Evolutionary conservation across 2,797 vertebrate genomes (phyloP), one percentile per base, ranked within the genome.

Genomic region (Betta splendens): DNA sequence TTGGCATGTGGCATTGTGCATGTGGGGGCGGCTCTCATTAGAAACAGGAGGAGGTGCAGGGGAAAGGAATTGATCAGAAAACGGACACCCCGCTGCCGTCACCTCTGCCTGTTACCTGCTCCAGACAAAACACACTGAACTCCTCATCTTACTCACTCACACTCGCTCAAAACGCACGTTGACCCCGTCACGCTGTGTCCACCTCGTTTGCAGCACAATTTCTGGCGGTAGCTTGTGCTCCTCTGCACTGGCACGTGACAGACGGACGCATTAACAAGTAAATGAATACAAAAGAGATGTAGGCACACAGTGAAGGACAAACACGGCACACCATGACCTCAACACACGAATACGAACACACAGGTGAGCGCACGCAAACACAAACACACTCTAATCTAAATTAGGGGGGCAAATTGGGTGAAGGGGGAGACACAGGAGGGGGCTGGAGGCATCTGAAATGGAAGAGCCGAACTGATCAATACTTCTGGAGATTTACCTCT

Each of bases 381-480:
- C 68, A 72, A 80, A 84, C 79, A 87, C 76, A 78, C 81, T 79
- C 81, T 87, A 89, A 87, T 90, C 85, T 87, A 89, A 89, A 92
- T 91, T 89, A 91, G 79, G 71, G 80, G 85, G 85, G 84, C 80
- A 90, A 90, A 91, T 88, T 89, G 87, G 84, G 84, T 81, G 78
- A 81, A 79, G 77, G 83, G 75, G 81, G 73, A 77, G 72, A 63
- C 57, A 57, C 72, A 76, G 81, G 72, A 65, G 81, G 86, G 75
- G 86, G 79, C 52, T 79, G 82, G 64, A 82, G 75, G 69, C 55
- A 57, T 83, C 83, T 87, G 87, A 88, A 91, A 91, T 87, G 77
- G 87, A 89, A 89, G 88, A 90, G 81, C 82, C 21, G 70, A 79
- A 75, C 81, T 91, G 89, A 93, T 92, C 89, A 89, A 93, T 92